Base-by-base conservation (phyloP, 2,797 vertebrate species). In the Hozukius guyotensis region DNA sequence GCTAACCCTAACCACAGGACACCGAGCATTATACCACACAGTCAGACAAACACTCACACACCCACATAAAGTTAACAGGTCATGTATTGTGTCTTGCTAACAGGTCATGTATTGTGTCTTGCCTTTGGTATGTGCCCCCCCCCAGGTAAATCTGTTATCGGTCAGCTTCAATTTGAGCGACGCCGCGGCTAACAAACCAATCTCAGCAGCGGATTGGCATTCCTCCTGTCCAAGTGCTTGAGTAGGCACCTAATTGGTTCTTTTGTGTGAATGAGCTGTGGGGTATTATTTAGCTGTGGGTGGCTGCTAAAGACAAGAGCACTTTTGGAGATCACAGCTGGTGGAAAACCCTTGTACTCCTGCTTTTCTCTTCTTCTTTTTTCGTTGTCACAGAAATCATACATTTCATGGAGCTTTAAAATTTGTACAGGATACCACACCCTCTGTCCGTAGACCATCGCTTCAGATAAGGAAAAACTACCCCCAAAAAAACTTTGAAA, bases 181-280 rank as follows among this genome's bases (percentile, higher is more conserved):
- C 63, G 13, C 55, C 8, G 49, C 20, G 1, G 56, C 56, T 55
- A 46, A 69, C 57, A 7, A 38, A 52, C 77, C 77, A 80, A 77
- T 78, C 82, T 61, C 49, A 70, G 77, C 11, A 16, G 31, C 12
- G 0, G 61, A 8, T 27, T 12, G 34, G n/a, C 72, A 84, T 86
- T 84, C 76, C 87, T 84, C 56, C 70, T 70, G 83, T 83, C 80
- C 61, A 8, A 56, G 42, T 4, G 72, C 52, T 36, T 5, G 34
- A 73, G 72, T 1, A 4, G 53, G 42, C 22, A 8, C 14, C 78
- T 83, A 83, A 83, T 79, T 74, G 83, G 72, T 31, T 67, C 49
- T 66, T 78, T 74, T 79, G 81, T 83, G 55, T 20, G 59, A 22
- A 3, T 12, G 75, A 81, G 75, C 61, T 36, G 75, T 38, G 25